Evolutionary conservation across 2,113 vertebrate species (phyloP), one percentile per base, ranked within the genome.

Genomic region (Scomber scombrus): DNA sequence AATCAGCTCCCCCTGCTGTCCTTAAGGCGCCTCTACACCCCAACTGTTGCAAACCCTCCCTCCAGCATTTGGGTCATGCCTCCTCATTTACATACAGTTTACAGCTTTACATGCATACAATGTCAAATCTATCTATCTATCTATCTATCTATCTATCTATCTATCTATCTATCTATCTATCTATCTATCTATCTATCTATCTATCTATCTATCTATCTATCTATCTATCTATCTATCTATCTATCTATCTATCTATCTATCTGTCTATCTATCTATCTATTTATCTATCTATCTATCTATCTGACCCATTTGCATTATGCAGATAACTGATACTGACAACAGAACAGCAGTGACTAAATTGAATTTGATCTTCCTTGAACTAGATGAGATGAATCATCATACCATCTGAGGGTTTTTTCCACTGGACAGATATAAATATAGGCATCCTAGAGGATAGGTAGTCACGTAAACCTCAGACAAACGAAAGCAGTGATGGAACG

Each of bases 371-470:
- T 56, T 65, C 49, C 29, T 49, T 45, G 54, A 73, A 71, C 56
- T 69, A 52, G 45, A 72, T 8, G 0, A 34, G 51, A 78, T 78
- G 83, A 92, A 19, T 89, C 85, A 82, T 76, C 26, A 1, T 1
- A 69, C 63, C 76, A 47, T 70, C 70, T 0, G 47, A 71, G 79
- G 43, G 23, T 21, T 10, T 40, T 78, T 76, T 84, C 67, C 16
- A 8, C 46, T 12, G 66, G 67, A 40, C 29, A 52, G 57, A 60
- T 77, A 65, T 78, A 87, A 75, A 84, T 81, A 82, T 18, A 45
- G 23, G 14, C 6, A 2, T 67, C 57, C 49, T 58, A 51, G 63
- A 49, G 50, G 40, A 61, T 6, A 73, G 29, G 71, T 34, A 66
- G 60, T 70, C 74, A 75, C 14, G 56, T 11, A 2, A 46, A 52